These are phyloP conservation scores for Salarias fasciatus DNA, from an alignment of 2,797 vertebrate genomes.

Conservation along the genomic window DNA sequence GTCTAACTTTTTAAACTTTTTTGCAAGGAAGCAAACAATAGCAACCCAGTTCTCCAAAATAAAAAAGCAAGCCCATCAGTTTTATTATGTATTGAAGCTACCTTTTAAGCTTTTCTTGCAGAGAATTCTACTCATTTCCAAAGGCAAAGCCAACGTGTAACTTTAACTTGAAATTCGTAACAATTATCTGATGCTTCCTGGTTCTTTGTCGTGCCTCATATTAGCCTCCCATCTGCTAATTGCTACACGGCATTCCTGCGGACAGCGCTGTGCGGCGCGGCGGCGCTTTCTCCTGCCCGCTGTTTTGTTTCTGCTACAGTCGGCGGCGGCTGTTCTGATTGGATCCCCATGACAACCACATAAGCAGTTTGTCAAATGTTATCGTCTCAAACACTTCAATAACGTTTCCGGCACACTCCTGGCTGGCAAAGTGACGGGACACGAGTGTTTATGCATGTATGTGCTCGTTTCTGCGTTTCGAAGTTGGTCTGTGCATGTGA, in stretches of 20 bases:
- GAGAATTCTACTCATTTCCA: no score
- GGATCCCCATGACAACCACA: slow-evolving; percentile 71
- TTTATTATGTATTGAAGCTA: no score
- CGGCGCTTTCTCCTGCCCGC: slow-evolving; percentile 57
- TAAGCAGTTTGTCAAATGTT: slow-evolving; percentile 66
- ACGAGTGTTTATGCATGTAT: slow-evolving; percentile 2
- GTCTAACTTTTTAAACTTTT: no score
- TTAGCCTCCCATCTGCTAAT: slow-evolving; percentile 33
- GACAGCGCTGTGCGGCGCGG: slow-evolving; percentile 22
- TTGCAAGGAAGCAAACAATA: no score
- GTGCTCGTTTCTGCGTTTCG: background rate
- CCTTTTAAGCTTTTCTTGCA: no score
- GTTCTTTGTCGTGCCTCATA: background rate
- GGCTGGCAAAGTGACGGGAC: slow-evolving; percentile 48
- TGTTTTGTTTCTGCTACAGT: slow-evolving; percentile 47
- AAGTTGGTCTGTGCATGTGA: no score
- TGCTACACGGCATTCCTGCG: slow-evolving; percentile 40
- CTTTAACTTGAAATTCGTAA: background rate
- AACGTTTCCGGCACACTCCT: slow-evolving; percentile 53
- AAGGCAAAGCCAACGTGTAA: no score
- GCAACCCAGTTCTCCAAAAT: no score
- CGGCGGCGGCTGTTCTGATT: slow-evolving; percentile 58
- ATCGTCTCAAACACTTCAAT: slow-evolving; percentile 67
- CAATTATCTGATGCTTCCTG: background rate
- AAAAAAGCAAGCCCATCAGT: no score